These are phyloP conservation scores for Embiotoca jacksoni DNA, from an alignment of 2,113 vertebrate species.

Conservation along the genomic window DNA sequence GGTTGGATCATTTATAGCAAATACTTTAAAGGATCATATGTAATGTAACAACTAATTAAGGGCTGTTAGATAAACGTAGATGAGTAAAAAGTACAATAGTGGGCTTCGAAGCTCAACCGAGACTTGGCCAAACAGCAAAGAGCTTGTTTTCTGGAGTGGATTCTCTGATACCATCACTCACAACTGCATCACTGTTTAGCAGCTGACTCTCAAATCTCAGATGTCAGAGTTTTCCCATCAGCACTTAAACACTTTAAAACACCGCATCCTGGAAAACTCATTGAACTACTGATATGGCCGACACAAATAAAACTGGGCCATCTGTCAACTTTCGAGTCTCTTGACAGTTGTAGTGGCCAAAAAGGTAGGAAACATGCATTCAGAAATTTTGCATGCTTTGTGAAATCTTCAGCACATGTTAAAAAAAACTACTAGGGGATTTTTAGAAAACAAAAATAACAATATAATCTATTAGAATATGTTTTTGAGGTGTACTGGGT, in stretches of 20 bases:
- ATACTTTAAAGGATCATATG: background rate
- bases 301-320: background rate
- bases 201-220: too few relatives aligned
- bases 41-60: background rate
- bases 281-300: background rate
- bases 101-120: background rate
- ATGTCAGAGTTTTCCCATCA: too few relatives aligned
- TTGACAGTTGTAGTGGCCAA: too few relatives aligned
- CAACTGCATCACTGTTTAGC: too few relatives aligned
- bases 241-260: too few relatives aligned
- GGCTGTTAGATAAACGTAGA: background rate
- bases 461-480: too few relatives aligned
- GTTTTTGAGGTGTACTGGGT: background rate
- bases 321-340: background rate
- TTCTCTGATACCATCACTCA: background rate
- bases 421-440: too few relatives aligned
- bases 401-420: too few relatives aligned
- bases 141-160: background rate
- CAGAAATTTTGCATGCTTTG: too few relatives aligned
- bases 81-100: background rate
- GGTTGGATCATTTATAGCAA: background rate
- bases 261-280: background rate
- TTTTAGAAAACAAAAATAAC: too few relatives aligned
- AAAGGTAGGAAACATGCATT: too few relatives aligned
- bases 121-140: background rate